Conservation (phyloP, 2,888 invertebrate species). For the Oegoconia quadripuncta region DNA sequence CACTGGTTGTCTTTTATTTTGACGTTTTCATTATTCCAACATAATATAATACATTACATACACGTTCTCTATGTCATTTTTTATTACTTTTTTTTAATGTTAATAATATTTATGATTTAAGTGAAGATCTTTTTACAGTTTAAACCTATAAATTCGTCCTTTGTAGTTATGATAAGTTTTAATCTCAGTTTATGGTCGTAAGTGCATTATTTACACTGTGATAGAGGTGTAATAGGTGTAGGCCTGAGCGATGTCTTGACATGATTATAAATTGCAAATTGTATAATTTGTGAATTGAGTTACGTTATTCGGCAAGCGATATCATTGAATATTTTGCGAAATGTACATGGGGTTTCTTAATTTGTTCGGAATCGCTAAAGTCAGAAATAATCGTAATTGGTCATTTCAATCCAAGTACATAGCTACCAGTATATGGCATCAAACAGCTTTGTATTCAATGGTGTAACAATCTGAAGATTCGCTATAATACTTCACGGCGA, state of each 20-base stretch:
- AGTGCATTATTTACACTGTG: conserved; percentile 79
- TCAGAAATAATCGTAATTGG: no score
- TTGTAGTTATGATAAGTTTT: conserved; percentile 40
- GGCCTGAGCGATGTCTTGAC: conserved; percentile 64
- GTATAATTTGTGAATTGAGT: conserved; percentile 19
- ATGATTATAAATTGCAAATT: conserved; percentile 41
- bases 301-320: conserved; percentile 8
- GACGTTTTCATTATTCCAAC: no score
- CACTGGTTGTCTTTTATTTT: conserved; percentile 31
- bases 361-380: no score
- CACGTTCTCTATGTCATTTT: conserved; percentile 34
- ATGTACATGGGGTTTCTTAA: no score
- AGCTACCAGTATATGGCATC: no score
- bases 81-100: conserved; percentile 25
- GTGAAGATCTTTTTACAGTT: conserved; percentile 30
- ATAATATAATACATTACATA: conserved; percentile 40
- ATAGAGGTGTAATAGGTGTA: conserved; percentile 71
- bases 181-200: conserved; percentile 56
- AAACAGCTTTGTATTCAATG: no score
- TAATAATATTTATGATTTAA: conserved; percentile 31
- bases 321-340: conserved; percentile 1
- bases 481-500: conserved; percentile 10
- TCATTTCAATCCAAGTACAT: no score
- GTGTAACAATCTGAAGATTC: neutral
- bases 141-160: conserved; percentile 35